Percentiles rank a stretch among this genome's conserved stretches.
phyloP scores from a whole-genome alignment of 2,113 vertebrate species.

The Glareola pratincola region DNA sequence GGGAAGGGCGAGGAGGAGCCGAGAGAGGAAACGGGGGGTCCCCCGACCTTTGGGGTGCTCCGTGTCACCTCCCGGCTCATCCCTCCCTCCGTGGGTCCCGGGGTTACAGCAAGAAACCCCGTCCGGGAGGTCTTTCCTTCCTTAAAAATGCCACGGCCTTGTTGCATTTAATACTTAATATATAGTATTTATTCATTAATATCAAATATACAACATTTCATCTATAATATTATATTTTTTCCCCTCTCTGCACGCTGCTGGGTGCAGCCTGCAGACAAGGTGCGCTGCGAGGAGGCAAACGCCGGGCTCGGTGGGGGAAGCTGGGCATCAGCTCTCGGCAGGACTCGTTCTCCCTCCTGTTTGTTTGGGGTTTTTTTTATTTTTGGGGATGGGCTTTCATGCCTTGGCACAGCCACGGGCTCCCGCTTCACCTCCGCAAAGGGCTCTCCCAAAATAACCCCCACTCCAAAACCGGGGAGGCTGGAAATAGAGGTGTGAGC shows the following conservation, averaged over 20 bases:
- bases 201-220: background rate
- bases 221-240: background rate
- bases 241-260: background rate
- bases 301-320: rapidly evolving
- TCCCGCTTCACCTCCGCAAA: background rate
- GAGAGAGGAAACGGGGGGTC: background rate
- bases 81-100: too few relatives aligned
- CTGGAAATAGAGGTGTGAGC: background rate
- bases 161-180: background rate
- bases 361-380: too few relatives aligned
- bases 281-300: background rate
- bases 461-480: background rate
- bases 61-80: background rate
- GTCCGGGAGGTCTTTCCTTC: background rate
- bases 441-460: background rate
- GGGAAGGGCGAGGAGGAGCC: background rate
- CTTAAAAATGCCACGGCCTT: background rate
- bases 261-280: background rate
- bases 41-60: background rate
- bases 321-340: background rate
- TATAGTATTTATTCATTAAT: background rate
- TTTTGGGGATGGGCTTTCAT: background rate
- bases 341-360: background rate
- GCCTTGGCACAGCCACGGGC: background rate
- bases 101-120: background rate